Conservation (phyloP, 2,797 vertebrate species). For the Peromyscus melanophrys region DNA sequence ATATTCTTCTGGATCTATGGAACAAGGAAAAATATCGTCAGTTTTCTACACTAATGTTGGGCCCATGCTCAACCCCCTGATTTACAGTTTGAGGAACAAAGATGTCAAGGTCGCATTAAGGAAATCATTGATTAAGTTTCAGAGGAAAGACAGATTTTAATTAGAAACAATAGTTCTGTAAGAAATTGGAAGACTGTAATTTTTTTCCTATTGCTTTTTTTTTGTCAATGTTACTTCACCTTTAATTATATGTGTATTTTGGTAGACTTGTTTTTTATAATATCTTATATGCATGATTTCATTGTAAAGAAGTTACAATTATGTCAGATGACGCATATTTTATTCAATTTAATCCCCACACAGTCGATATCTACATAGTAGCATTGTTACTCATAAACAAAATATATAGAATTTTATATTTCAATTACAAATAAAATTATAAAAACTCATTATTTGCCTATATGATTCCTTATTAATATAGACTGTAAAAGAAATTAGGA, state of each 20-base stretch:
- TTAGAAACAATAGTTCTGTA: not conserved
- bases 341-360: no score
- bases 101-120: conserved; percentile 49
- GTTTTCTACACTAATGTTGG: conserved; percentile 75
- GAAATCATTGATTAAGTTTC: conserved; percentile 30
- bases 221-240: not conserved
- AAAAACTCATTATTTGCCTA: not conserved
- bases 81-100: conserved; percentile 77
- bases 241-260: not conserved
- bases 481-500: not conserved
- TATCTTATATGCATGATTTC: not conserved
- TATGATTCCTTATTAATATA: not conserved
- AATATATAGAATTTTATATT: not conserved
- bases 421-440: not conserved
- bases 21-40: conserved; percentile 73
- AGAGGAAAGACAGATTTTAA: conserved; percentile 22
- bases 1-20: conserved; percentile 70
- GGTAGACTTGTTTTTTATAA: not conserved
- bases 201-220: not conserved
- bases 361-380: not conserved
- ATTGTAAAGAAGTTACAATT: not conserved
- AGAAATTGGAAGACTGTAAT: not conserved
- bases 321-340: not conserved
- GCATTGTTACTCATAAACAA: not conserved
- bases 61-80: conserved; percentile 71